These are phyloP conservation scores for Jacana jacana DNA, from an alignment of 2,113 vertebrate genomes.

Conservation along the genomic window DNA sequence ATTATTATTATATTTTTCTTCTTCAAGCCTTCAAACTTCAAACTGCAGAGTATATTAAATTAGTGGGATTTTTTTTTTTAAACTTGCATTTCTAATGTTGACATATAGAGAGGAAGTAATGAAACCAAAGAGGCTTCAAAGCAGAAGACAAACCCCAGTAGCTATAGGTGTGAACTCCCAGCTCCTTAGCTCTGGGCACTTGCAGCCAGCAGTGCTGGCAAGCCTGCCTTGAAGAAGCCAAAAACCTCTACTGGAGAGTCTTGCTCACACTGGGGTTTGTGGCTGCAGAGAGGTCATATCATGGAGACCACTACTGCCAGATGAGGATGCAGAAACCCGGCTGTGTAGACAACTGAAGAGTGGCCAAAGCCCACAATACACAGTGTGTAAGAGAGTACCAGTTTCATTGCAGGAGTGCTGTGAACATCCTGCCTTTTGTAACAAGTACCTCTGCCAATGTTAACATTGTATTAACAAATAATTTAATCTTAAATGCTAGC, in stretches of 20 bases:
- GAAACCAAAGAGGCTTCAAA: neutral
- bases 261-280: neutral
- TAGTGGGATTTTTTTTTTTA: neutral
- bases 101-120: neutral
- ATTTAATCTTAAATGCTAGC: neutral
- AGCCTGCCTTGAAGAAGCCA: neutral
- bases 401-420: neutral
- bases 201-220: no score
- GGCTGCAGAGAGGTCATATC: neutral
- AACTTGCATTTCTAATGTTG: neutral
- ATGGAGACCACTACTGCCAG: neutral
- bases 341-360: fast-evolving
- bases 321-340: neutral
- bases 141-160: neutral
- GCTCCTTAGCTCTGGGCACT: neutral
- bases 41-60: neutral
- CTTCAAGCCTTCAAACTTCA: neutral
- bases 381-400: neutral
- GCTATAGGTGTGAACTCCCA: neutral
- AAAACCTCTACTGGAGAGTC: neutral
- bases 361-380: fast-evolving
- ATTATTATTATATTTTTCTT: neutral
- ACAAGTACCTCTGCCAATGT: fast-evolving
- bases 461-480: neutral
- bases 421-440: conserved; percentile 37